Evolutionary conservation across 64 coral and sea anemone genomes (phyloP).

Genomic region (Anthopleura sola): DNA sequence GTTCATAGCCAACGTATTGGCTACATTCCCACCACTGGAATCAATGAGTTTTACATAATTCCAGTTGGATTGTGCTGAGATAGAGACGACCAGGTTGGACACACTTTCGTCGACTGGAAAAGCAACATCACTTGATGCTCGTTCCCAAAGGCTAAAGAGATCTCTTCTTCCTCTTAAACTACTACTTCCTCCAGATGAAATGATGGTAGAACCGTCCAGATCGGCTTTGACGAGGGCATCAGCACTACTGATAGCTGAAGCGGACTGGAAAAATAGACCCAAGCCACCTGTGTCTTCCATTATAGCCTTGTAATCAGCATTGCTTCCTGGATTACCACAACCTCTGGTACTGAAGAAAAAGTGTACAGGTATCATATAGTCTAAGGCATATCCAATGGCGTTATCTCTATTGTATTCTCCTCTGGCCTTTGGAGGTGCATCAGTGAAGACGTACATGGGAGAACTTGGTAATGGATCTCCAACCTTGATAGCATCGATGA

Average conservation of each 20-base stretch:
- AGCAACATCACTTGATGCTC: neutral
- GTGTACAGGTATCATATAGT: conserved; percentile 25
- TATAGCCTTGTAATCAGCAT: conserved; percentile 18
- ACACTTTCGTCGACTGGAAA: conserved; percentile 69
- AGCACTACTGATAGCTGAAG: conserved; percentile 14
- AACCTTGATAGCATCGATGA: conserved; percentile 48
- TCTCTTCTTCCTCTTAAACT: neutral
- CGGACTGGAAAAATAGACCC: neutral
- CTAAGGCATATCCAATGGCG: neutral
- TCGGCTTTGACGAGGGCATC: conserved; percentile 16
- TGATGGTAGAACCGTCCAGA: conserved; percentile 25
- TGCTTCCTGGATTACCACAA: conserved; percentile 3
- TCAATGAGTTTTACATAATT: conserved; percentile 29
- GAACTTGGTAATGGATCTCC: conserved; percentile 23
- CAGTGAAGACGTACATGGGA: conserved; percentile 87
- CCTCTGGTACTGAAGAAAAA: conserved; percentile 30
- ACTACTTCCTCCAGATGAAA: conserved; percentile 11
- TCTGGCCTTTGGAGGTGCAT: conserved; percentile 58
- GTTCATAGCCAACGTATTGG: conserved; percentile 27
- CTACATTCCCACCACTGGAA: neutral
- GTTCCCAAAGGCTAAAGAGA: neutral
- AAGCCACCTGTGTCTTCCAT: conserved; percentile 34
- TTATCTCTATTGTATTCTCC: neutral
- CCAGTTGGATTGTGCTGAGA: neutral
- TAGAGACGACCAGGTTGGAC: conserved; percentile 42